Evolutionary conservation across 2,888 invertebrate species (phyloP), one percentile per base, ranked within the genome.

Genomic region (Elysia crispata): DNA sequence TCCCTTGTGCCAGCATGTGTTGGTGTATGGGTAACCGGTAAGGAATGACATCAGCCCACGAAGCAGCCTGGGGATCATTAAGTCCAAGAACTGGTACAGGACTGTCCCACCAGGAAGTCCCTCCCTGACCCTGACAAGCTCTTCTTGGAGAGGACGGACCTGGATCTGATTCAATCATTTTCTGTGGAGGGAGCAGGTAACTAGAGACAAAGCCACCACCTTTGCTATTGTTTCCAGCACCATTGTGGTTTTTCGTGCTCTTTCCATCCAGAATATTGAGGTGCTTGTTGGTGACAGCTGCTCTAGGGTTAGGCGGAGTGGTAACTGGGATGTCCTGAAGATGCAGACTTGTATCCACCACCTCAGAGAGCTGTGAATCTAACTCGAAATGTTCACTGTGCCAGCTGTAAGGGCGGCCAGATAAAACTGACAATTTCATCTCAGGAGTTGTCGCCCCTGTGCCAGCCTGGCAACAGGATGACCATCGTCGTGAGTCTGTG

Each of bases 361-460:
- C 81, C 25, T 77, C 25, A 62, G 84, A 62, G 28, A 76, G 76
- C 67, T 87, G 88, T 54, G 87, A 82, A 76, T 91, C 90, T 28
- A 89, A 82, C 77, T 89, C 89, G 83, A 90, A 89, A 74, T 86
- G 88, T 82, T 89, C 90, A 82, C 88, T 88, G 81, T 91, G 90
- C 91, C 91, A 91, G 77, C 89, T 90, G 80, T 89, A 87, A 0
- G 90, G 91, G 8, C 91, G 84, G 60, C 82, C 74, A 0, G 78
- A 67, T n/a, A 74, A 77, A 25, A 86, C 80, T 13, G 86, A 84
- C 62, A 86, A 79, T 83, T 86, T 83, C 0, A 84, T 80, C 18
- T 84, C 85, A 31, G 76, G 30, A 18, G 74, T 49, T 11, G n/a
- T 75, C 20, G 83, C 81, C 54, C 82, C 83, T 0, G 83, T 79